Evolutionary conservation across 2,888 invertebrate genomes (phyloP).

Genomic region (Drosophila picticornis): DNA sequence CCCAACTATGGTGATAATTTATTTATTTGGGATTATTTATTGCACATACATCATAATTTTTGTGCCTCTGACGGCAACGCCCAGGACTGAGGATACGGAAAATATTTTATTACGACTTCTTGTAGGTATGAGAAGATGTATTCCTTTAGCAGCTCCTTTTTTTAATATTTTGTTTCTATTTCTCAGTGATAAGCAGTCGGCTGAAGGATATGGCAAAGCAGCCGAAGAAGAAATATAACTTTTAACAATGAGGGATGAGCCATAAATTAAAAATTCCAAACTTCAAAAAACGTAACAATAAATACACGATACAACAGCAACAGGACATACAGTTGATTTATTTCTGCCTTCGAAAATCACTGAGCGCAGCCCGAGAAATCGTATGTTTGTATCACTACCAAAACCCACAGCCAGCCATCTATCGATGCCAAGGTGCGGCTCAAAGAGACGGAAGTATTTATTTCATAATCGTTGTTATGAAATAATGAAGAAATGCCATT

Average conservation of each 20-base stretch:
- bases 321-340: conserved; percentile 77
- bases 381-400: conserved; percentile 15
- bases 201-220: conserved; percentile 51
- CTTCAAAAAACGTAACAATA: conserved; percentile 78
- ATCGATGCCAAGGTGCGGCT: conserved; percentile 53
- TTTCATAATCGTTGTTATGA: conserved; percentile 74
- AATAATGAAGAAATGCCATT: conserved; percentile 63
- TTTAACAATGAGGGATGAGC: conserved; percentile 79
- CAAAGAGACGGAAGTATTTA: conserved; percentile 76
- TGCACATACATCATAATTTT: conserved; percentile 83
- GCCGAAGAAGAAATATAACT: conserved; percentile 74
- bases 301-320: conserved; percentile 63
- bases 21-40: conserved; percentile 85
- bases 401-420: conserved; percentile 10
- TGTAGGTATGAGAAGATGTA: conserved; percentile 50
- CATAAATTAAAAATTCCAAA: conserved; percentile 81
- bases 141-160: conserved; percentile 33
- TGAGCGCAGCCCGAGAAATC: conserved; percentile 25
- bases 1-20: conserved; percentile 76
- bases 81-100: conserved; percentile 49
- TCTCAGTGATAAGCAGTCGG: conserved; percentile 49
- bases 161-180: conserved; percentile 13
- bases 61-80: conserved; percentile 65
- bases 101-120: conserved; percentile 69
- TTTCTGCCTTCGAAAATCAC: conserved; percentile 65